These are phyloP conservation scores for Drosophila pachea DNA, from an alignment of 1,140 invertebrate genomes.

Conservation along the genomic window DNA sequence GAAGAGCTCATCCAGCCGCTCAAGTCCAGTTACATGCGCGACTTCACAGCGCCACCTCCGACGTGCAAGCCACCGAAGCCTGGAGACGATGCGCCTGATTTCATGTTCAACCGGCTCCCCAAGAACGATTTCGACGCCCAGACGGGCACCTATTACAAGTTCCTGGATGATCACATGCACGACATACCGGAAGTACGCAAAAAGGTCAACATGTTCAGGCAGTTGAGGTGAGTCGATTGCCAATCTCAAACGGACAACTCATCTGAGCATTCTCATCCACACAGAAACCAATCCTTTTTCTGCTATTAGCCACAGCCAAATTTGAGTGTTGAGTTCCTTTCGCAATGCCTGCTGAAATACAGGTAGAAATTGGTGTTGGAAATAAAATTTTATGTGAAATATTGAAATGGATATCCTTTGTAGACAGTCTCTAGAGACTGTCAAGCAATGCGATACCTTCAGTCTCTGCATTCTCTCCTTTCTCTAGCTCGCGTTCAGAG, in stretches of 20 bases:
- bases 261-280: not conserved
- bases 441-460: too few species aligned
- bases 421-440: too few species aligned
- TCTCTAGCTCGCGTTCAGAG: too few species aligned
- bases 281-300: slow-evolving; percentile 59
- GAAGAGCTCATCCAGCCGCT: slow-evolving; percentile 43
- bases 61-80: slow-evolving; percentile 34
- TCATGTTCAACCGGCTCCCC: slow-evolving; percentile 56
- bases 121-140: slow-evolving; percentile 58
- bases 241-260: not conserved
- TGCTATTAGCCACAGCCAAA: slow-evolving; percentile 36
- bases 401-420: too few species aligned
- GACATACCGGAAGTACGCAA: slow-evolving; percentile 49
- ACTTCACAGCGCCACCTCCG: slow-evolving; percentile 47
- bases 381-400: too few species aligned
- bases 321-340: not conserved
- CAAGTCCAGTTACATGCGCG: slow-evolving; percentile 47
- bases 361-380: not conserved
- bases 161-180: slow-evolving; percentile 65
- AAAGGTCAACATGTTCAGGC: slow-evolving; percentile 59
- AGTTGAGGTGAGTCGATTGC: slow-evolving; percentile 37
- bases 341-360: slow-evolving; percentile 11
- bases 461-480: too few species aligned
- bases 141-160: slow-evolving; percentile 55
- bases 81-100: slow-evolving; percentile 40